Conservation (phyloP, 2,888 invertebrate species). For the Polydrusus tereticollis region DNA sequence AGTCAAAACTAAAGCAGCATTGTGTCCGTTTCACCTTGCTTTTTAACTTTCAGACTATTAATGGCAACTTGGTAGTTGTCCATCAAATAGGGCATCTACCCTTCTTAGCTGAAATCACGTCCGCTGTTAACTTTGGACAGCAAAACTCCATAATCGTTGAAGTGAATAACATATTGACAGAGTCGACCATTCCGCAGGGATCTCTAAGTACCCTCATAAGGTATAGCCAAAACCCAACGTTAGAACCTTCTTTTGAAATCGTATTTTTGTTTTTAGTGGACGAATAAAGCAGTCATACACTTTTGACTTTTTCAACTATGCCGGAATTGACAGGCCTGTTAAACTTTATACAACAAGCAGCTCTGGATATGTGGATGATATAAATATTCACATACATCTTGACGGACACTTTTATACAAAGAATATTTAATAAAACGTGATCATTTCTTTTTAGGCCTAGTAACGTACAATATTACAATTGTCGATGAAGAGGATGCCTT, state of each 20-base stretch:
- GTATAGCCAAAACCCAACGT: neutral
- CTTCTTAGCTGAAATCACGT: constrained; percentile 87
- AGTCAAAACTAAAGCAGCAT: neutral
- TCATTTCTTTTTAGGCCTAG: neutral
- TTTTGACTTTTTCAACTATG: constrained; percentile 98
- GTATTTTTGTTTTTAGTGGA: constrained; percentile 32
- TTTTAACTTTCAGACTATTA: constrained; percentile 80
- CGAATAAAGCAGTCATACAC: constrained; percentile 76
- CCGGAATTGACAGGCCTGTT: constrained; percentile 95
- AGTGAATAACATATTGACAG: constrained; percentile 92
- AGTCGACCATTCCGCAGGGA: constrained; percentile 92
- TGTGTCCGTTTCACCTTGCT: neutral
- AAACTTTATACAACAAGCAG: constrained; percentile 88
- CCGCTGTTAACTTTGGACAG: constrained; percentile 74
- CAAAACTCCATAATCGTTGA: constrained; percentile 89
- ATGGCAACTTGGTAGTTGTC: constrained; percentile 80
- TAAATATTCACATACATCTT: constrained; percentile 79
- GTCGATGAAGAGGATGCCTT: neutral
- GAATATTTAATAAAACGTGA: too few relatives aligned
- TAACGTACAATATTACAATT: constrained; percentile 24
- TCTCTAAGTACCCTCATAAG: constrained; percentile 53
- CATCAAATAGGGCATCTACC: constrained; percentile 97
- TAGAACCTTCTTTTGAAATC: neutral
- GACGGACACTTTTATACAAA: too few relatives aligned
- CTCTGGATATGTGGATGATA: constrained; percentile 83